Percentiles rank a stretch among this genome's conserved stretches.
Evolutionary conservation across 2,113 vertebrate species (phyloP).

Genomic region (Gallinago media): DNA sequence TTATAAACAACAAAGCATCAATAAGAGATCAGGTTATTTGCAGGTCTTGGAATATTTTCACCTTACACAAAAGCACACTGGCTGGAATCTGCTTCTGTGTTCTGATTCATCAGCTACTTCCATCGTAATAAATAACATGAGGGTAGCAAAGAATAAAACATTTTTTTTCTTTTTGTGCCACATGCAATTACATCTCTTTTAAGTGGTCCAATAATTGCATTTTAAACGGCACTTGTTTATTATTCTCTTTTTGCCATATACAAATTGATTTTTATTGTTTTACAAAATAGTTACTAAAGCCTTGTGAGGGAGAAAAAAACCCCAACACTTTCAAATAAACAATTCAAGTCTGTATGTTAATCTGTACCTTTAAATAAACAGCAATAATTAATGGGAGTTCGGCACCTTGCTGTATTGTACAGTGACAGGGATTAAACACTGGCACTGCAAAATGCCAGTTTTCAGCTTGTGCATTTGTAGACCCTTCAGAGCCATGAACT

Average conservation of each 20-base stretch:
- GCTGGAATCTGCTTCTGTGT: constrained; percentile 18
- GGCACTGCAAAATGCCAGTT: constrained; percentile 66
- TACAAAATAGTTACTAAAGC: background rate
- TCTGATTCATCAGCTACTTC: constrained; percentile 45
- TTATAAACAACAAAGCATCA: constrained; percentile 39
- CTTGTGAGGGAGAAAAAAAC: background rate
- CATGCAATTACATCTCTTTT: constrained; percentile 52
- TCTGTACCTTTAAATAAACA: constrained; percentile 46
- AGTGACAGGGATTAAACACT: constrained; percentile 58
- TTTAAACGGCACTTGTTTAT: constrained; percentile 49
- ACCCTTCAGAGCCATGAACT: constrained; percentile 62
- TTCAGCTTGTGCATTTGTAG: constrained; percentile 55
- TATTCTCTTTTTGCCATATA: constrained; percentile 33
- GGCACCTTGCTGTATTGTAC: constrained; percentile 28
- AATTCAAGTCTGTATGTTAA: background rate
- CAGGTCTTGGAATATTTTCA: constrained; percentile 29
- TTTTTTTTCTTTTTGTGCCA: constrained; percentile 4
- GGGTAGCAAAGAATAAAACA: background rate
- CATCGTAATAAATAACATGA: background rate
- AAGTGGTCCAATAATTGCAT: constrained; percentile 53
- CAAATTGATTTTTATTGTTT: constrained; percentile 38
- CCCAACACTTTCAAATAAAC: background rate
- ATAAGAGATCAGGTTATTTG: constrained; percentile 15
- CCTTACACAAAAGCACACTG: background rate
- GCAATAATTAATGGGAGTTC: constrained; percentile 26